Evolutionary conservation across 2,113 vertebrate genomes (phyloP), one percentile per base, ranked within the genome.

Genomic region (Grus americana): DNA sequence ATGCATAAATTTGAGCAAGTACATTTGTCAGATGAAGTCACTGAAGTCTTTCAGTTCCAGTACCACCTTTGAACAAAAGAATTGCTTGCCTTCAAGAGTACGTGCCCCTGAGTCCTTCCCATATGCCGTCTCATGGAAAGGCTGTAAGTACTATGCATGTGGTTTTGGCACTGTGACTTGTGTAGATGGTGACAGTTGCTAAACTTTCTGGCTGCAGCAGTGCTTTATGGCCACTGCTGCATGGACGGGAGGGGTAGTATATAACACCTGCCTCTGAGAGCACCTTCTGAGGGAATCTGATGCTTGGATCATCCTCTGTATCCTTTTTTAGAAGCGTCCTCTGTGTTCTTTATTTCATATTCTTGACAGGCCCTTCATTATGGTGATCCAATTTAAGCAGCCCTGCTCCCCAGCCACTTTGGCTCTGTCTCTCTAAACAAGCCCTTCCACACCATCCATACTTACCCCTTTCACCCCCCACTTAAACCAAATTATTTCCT

Each of bases 111-210:
- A 38, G 68, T 92, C 63, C 32, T 73, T 82, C 42, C 95, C 92
- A 0, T 92, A 71, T 1, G 0, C 16, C 0, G 0, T 13, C 6
- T 21, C 79, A 0, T 66, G 62, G 75, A 83, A 73, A 21, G 61
- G 10, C 34, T 88, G 96, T 96, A 30, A 97, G 96, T 95, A 80
- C 42, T 15, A 5, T 7, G 32, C 14, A 1, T 34, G 61, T 52
- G 76, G 58, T 6, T 29, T 23, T 32, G 76, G 23, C 49, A 20
- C 63, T 34, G 66, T 9, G 36, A 54, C 16, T 5, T 18, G 65
- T 67, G 27, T 3, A 10, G 57, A 12, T 65, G 34, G 34, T 49
- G 5, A 3, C 46, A 32, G 63, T 16, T 57, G 27, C 78, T 57
- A n/a, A 6, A 9, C 40, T 6, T 52, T 30, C 66, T 84, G 70